Conservation (phyloP, 2,797 vertebrate species). For the Micropoecilia bifurca region DNA sequence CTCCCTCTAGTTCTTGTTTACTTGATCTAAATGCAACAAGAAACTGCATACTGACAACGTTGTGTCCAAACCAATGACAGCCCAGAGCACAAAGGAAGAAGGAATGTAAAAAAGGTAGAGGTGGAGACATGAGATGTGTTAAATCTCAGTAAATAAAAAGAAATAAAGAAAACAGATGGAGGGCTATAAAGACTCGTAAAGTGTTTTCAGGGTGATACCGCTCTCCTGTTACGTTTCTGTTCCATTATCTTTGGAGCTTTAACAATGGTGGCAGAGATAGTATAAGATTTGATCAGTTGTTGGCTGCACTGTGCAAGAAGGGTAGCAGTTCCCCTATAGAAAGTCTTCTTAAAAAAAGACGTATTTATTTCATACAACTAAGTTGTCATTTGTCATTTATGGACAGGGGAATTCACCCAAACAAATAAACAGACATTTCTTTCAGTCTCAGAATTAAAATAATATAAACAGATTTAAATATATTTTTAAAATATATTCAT, state of each 20-base stretch:
- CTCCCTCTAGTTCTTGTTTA: slow-evolving; percentile 22
- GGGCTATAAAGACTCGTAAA: slow-evolving; percentile 63
- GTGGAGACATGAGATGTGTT: slow-evolving; percentile 71
- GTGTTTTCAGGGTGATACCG: slow-evolving; percentile 77
- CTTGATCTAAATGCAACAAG: slow-evolving; percentile 45
- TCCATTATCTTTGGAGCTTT: slow-evolving; percentile 79
- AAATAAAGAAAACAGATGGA: slow-evolving; percentile 67
- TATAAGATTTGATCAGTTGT: slow-evolving; percentile 57
- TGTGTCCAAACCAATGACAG: slow-evolving; percentile 74
- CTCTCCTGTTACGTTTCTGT: slow-evolving; percentile 73
- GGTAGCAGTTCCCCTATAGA: slow-evolving; percentile 45
- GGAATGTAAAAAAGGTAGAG: slow-evolving; percentile 51
- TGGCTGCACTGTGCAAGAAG: slow-evolving; percentile 40
- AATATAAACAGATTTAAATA: slow-evolving; percentile 17
- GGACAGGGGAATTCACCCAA: slow-evolving; percentile 8
- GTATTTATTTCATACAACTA: no score
- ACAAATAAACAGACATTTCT: not conserved
- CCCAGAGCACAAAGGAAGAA: slow-evolving; percentile 30
- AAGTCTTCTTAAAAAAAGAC: slow-evolving; percentile 35
- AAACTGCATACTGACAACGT: slow-evolving; percentile 65
- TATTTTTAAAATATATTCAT: slow-evolving; percentile 20
- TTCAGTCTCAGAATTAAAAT: not conserved
- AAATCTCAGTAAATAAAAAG: slow-evolving; percentile 62
- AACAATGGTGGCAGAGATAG: slow-evolving; percentile 64
- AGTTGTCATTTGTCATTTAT: slow-evolving; percentile 2